Evolutionary conservation across 1,140 invertebrate genomes (phyloP), one percentile per base, ranked within the genome.

Genomic region (Diploscapter pachys): DNA sequence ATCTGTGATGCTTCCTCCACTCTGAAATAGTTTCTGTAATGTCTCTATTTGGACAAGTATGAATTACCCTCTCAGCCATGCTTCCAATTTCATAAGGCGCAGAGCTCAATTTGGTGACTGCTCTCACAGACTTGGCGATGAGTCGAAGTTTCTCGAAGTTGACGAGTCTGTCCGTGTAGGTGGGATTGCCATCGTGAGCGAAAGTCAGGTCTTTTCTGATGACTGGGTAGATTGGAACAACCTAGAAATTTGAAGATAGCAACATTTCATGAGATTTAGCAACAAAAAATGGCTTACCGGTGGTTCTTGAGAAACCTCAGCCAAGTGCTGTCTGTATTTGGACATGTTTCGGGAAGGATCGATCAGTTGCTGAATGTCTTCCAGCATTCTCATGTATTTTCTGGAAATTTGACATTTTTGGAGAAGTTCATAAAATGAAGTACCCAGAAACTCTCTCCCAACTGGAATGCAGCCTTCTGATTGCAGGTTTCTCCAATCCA

Each of bases 101-200:
- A 65, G 86, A 87, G 70, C 85, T 84, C 80, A 89, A 86, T 72
- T 86, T 85, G 72, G 83, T 94, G 13, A 98, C 88, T 63, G 92
- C 90, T 79, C 95, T 89, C 61, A 99, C 92, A 89, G 98, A 96
- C 86, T 97, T 97, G 4, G 96, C 93, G 76, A 99, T 94, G 94
- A 99, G 98, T 78, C 97, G 88, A 62, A 99, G 87, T 85, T 99
- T 99, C 86, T 99, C 97, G 86, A 99, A 99, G 88, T 99, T 99
- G 52, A 96, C 92, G 79, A 99, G 88, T 56, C 90, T 90, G 86
- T 98, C 95, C 4, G 97, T 92, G 82, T 91, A 90, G 0, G 94
- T 94, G 86, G 98, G 94, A 88, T 99, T 99, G 9, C 95, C 96
- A 75, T 97, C 88, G 87, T 99, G 93, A 79, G 98, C 96, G 84